Conservation (phyloP, 53 echinoderm and acorn worm species). For the Paracentrotus lividus region DNA sequence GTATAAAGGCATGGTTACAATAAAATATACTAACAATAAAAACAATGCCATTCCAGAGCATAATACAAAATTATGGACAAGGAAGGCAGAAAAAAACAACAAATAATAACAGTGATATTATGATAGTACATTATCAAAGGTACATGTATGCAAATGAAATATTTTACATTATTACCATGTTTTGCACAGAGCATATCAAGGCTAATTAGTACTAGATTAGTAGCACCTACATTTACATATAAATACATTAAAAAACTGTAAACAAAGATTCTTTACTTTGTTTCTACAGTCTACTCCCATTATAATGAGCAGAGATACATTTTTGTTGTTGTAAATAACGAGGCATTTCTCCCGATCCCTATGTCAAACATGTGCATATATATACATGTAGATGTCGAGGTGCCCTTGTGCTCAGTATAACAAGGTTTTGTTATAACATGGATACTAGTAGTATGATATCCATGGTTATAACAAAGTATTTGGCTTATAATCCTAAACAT, state of each 20-base stretch:
- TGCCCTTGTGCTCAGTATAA: no score
- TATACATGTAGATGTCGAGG: no score
- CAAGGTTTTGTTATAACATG: no score
- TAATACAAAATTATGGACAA: background rate
- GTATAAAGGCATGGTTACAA: background rate
- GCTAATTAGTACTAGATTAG: background rate
- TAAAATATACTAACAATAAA: background rate
- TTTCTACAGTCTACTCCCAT: no score
- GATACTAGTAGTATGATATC: no score
- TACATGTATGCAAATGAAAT: background rate
- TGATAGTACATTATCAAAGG: background rate
- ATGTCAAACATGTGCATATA: no score
- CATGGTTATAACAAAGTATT: no score
- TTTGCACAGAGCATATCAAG: background rate
- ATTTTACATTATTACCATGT: background rate
- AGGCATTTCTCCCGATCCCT: no score
- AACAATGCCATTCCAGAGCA: background rate
- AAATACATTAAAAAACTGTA: background rate
- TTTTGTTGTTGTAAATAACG: no score
- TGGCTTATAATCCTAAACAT: no score
- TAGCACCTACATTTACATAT: background rate
- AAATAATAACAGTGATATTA: background rate
- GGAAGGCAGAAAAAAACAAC: background rate
- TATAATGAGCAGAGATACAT: no score
- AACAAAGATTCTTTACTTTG: background rate